Evolutionary conservation across 2,113 vertebrate species (phyloP).

Genomic region (Pollimyrus isidori): DNA sequence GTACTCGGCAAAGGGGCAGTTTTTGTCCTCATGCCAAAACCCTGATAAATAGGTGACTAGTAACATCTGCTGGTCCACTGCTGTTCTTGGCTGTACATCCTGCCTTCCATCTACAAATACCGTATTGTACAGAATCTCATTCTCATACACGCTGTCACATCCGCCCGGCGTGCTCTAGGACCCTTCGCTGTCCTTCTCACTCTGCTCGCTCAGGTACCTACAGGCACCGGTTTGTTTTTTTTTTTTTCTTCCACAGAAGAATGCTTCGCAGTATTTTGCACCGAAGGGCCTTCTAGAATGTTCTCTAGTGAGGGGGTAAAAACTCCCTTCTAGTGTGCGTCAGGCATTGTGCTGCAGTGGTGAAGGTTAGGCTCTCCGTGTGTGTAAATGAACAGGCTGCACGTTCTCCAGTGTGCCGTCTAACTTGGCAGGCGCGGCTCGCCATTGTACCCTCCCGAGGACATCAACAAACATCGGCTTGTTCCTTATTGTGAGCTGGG

Average conservation of each 20-base stretch:
- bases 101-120: background rate
- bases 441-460: background rate
- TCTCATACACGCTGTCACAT: background rate
- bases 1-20: background rate
- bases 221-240: background rate
- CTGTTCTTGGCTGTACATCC: background rate
- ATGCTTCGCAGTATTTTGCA: background rate
- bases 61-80: background rate
- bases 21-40: background rate
- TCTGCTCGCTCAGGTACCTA: background rate
- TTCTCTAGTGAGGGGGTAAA: background rate
- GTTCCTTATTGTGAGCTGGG: slow-evolving; percentile 16
- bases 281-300: background rate
- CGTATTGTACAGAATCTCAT: background rate
- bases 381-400: background rate
- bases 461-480: slow-evolving; percentile 5
- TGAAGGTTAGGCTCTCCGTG: background rate
- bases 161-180: background rate
- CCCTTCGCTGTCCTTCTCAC: background rate
- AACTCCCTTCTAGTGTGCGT: background rate
- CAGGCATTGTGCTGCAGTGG: background rate
- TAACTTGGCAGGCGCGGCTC: background rate
- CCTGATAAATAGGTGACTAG: background rate
- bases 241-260: background rate
- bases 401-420: background rate